Conservation (phyloP, 2,888 invertebrate species). For the Drosophila merina region DNA sequence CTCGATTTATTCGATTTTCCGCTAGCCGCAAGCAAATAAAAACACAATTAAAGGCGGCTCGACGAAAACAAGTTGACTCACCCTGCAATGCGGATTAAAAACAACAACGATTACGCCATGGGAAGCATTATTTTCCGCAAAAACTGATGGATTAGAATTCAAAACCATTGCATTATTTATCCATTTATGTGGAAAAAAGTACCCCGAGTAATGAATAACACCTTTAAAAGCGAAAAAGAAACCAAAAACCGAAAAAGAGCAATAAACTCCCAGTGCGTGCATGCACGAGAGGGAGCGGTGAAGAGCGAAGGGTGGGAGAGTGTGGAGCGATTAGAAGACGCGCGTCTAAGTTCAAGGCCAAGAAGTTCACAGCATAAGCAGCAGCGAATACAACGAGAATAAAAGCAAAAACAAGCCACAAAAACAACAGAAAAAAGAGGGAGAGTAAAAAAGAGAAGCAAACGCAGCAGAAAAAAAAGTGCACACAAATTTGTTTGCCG, state of each 20-base stretch:
- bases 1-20: constrained; percentile 21
- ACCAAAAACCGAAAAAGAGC: neutral
- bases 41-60: constrained; percentile 19
- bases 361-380: constrained; percentile 56
- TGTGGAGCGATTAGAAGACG: constrained; percentile 65
- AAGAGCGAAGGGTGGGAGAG: constrained; percentile 8
- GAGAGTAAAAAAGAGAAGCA: constrained; percentile 26
- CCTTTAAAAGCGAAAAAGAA: too few relatives aligned
- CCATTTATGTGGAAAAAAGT: neutral
- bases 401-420: constrained; percentile 18
- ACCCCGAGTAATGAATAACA: too few relatives aligned
- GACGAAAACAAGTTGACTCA: constrained; percentile 39
- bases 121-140: too few relatives aligned
- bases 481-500: constrained; percentile 38
- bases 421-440: constrained; percentile 28
- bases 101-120: too few relatives aligned
- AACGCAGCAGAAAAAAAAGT: constrained; percentile 58
- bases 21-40: constrained; percentile 19
- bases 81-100: constrained; percentile 2
- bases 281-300: constrained; percentile 11
- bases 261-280: constrained; percentile 28
- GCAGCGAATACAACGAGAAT: constrained; percentile 30
- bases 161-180: too few relatives aligned
- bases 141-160: too few relatives aligned
- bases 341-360: constrained; percentile 76